Percentiles rank a stretch among this genome's conserved stretches.
Conservation (phyloP, 2,113 vertebrate genomes). For the Dipodomys spectabilis region DNA sequence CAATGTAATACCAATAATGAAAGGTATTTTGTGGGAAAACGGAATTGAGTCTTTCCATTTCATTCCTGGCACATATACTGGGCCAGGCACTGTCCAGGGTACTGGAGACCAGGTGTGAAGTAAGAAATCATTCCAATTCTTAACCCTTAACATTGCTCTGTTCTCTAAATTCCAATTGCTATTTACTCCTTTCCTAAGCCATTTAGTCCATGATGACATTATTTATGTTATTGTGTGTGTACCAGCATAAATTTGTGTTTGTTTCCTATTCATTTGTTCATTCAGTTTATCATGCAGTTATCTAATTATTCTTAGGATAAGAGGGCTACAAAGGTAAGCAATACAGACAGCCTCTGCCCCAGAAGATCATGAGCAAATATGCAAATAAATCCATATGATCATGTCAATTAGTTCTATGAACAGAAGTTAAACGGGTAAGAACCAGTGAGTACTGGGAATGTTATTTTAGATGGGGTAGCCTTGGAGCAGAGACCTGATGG, state of each 20-base stretch:
- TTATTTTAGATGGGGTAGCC: neutral
- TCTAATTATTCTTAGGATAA: neutral
- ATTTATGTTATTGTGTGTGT: neutral
- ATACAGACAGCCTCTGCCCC: neutral
- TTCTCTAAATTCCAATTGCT: neutral
- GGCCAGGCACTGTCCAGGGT: slow-evolving; percentile 49
- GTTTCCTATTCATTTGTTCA: neutral
- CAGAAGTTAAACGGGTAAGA: neutral
- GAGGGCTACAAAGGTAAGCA: neutral
- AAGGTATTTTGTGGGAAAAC: neutral
- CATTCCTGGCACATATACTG: accelerated
- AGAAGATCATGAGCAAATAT: neutral
- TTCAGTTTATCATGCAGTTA: neutral
- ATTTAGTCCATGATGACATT: neutral
- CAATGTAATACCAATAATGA: neutral
- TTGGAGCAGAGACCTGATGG: neutral
- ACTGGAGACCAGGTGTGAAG: neutral
- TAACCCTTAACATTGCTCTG: neutral
- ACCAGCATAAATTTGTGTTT: neutral
- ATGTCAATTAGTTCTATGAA: neutral
- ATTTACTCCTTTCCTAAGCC: neutral
- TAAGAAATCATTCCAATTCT: neutral
- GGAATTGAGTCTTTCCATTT: neutral
- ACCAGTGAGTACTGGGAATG: neutral
- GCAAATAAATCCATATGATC: neutral